A percentile compares a stretch with the other conserved stretches of the same genome.
Evolutionary conservation across 2,888 invertebrate species (phyloP).

Genomic region (Tenthredo distinguenda): DNA sequence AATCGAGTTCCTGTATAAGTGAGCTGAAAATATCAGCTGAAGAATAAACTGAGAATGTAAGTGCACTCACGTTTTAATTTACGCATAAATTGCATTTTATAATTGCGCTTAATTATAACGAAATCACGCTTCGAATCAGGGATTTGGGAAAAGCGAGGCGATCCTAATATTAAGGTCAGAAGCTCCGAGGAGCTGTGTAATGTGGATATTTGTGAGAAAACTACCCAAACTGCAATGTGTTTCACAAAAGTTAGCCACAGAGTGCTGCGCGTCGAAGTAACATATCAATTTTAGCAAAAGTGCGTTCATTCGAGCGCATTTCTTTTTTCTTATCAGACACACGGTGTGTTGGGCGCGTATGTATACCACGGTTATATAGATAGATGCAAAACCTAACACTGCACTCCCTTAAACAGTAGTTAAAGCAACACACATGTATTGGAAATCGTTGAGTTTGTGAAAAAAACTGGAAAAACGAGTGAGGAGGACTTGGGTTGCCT

Average conservation of each 20-base stretch:
- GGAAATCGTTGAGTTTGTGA: neutral
- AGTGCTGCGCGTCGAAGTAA: neutral
- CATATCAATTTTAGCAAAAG: neutral
- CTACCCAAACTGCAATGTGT: neutral
- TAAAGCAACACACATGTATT: neutral
- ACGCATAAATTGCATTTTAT: neutral
- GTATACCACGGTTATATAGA: no score
- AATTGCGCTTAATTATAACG: neutral
- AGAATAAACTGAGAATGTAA: neutral
- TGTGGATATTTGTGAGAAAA: no score
- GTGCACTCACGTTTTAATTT: neutral
- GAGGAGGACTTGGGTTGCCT: neutral
- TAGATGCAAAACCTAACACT: neutral
- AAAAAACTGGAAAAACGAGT: neutral
- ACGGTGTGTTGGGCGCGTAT: neutral
- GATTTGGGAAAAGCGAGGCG: neutral
- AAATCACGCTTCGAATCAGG: neutral
- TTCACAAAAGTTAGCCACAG: neutral
- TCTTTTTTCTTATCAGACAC: no score
- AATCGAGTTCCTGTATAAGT: neutral
- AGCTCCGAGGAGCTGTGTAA: no score
- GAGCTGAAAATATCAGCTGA: neutral
- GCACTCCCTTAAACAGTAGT: neutral
- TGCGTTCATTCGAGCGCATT: neutral
- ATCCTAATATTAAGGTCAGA: neutral